These are phyloP conservation scores for Toxonevra muliebris DNA, from an alignment of 2,888 invertebrate genomes.

Conservation along the genomic window DNA sequence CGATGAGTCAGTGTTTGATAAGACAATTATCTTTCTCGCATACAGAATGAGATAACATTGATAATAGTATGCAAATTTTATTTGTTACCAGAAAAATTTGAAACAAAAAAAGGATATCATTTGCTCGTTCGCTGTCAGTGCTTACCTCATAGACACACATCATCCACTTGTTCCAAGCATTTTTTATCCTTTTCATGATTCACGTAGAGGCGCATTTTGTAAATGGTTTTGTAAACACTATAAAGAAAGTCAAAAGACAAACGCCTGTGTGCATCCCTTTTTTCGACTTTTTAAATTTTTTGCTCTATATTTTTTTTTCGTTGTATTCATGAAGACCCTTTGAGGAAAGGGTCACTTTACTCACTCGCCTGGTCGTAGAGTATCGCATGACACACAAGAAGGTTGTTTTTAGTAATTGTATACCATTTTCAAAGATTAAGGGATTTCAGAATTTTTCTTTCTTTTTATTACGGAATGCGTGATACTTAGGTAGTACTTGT, in stretches of 20 bases:
- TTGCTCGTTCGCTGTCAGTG: conserved; percentile 4
- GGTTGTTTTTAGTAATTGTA: conserved; percentile 57
- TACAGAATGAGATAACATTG: conserved; percentile 33
- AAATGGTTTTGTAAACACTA: conserved; percentile 57
- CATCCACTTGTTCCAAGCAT: conserved; percentile 8
- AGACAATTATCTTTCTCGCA: conserved; percentile 37
- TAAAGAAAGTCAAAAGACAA: conserved; percentile 35
- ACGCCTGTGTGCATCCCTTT: conserved; percentile 23
- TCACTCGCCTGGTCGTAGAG: conserved; percentile 37
- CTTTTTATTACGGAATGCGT: background rate
- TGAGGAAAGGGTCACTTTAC: conserved; percentile 57
- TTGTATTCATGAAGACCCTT: conserved; percentile 33
- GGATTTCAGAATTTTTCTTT: conserved; percentile 50
- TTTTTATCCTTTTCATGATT: conserved; percentile 25
- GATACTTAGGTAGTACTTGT: conserved; percentile 26
- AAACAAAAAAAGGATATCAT: background rate
- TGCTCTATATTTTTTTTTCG: conserved; percentile 18
- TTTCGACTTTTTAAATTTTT: conserved; percentile 16
- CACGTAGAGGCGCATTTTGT: conserved; percentile 47
- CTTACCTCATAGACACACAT: conserved; percentile 4
- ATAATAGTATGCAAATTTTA: conserved; percentile 63
- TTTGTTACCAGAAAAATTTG: conserved; percentile 49
- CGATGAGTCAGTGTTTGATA: background rate
- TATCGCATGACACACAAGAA: conserved; percentile 38
- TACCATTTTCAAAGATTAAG: conserved; percentile 63